A percentile compares a stretch with the other conserved stretches of the same genome.
Conservation (phyloP, 2,113 vertebrate species). For the Gavia stellata region DNA sequence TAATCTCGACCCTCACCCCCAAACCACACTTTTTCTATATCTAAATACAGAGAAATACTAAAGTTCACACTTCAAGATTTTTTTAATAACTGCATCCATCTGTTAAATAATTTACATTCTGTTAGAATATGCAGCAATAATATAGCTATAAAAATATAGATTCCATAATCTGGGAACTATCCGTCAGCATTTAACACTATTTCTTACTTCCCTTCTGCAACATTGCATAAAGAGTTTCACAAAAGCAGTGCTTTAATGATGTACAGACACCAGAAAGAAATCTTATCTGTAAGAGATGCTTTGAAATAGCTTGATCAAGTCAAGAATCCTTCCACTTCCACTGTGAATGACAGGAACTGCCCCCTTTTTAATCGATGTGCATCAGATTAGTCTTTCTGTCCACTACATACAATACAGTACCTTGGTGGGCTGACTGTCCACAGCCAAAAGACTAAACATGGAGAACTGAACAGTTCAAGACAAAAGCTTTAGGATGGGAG, state of each 20-base stretch:
- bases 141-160: not conserved
- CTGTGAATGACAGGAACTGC: not conserved
- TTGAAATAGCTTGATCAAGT: not conserved
- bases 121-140: not conserved
- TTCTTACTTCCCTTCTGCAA: not conserved
- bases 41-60: not conserved
- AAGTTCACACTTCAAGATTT: slow-evolving; percentile 1
- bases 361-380: not conserved
- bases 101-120: slow-evolving; percentile 25
- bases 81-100: slow-evolving; percentile 3
- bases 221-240: not conserved
- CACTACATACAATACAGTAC: not conserved
- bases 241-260: not conserved
- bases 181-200: not conserved
- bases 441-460: not conserved
- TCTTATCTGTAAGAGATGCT: not conserved
- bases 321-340: not conserved
- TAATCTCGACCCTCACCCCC: not conserved
- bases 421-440: not conserved
- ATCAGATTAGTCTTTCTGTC: not conserved
- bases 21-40: not conserved
- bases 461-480: not conserved
- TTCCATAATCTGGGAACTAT: slow-evolving; percentile 4
- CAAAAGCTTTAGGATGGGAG: not conserved
- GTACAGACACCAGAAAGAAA: not conserved